Evolutionary conservation across 2,797 vertebrate species (phyloP), one percentile per base, ranked within the genome.

Genomic region (Fistularia tabacaria): DNA sequence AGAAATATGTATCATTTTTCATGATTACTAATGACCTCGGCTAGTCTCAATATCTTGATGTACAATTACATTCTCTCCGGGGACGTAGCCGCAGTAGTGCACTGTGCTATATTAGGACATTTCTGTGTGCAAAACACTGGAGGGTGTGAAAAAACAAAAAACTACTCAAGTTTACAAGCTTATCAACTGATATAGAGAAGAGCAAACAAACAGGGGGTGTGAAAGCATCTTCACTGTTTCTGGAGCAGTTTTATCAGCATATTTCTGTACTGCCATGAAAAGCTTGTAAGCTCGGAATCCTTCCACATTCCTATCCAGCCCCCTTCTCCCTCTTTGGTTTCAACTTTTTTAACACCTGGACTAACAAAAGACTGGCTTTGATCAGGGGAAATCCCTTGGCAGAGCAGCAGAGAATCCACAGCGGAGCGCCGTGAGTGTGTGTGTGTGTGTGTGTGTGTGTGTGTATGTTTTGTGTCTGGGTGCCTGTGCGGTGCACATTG

Each of bases 321-420:
- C 63, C 80, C 75, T 67, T 75, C 79, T 80, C 50, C 66, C 74
- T 73, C 82, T 76, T 25, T 25, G 25, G 74, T 80, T 81, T 77
- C 67, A 76, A 83, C 80, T 85, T 85, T 84, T 82, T 75, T 69
- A 83, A 86, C 86, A 88, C 85, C 85, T 86, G 84, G 84, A 82
- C 79, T 71, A 85, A 87, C 82, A 85, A 87, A 88, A 84, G 76
- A 80, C 73, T 62, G 69, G 62, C 85, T 87, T 88, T 88, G 86
- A 87, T 89, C 80, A 73, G 52, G 64, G 80, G 76, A 84, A 88
- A 87, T 85, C 79, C 82, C 79, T 85, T 71, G 77, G 79, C 79
- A 75, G 72, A 66, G 64, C 66, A 57, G 73, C 74, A 66, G 53
- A 65, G 74, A 80, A 82, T 70, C 81, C 81, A 78, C 74, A 67